These are phyloP conservation scores for Pyrochroa serraticornis DNA, from an alignment of 2,888 invertebrate genomes.

Conservation along the genomic window DNA sequence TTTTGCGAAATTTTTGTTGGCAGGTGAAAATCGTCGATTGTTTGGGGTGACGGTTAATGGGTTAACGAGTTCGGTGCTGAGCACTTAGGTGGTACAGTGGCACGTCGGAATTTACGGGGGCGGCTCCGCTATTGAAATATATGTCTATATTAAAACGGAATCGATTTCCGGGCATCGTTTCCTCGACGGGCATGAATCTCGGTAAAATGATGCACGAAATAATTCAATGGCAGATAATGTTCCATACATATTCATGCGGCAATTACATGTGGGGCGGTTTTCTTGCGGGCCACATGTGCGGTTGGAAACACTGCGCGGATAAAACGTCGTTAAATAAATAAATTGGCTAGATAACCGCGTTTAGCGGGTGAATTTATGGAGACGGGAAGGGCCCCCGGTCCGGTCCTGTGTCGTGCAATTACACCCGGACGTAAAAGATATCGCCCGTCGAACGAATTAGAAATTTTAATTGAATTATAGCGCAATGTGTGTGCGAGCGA, in stretches of 20 bases:
- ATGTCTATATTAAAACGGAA: slow-evolving; percentile 27
- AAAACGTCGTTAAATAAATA: slow-evolving; percentile 50
- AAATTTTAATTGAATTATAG: slow-evolving; percentile 50
- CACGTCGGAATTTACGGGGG: slow-evolving; percentile 18
- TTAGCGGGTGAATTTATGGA: slow-evolving; percentile 49
- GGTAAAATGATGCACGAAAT: slow-evolving; percentile 47
- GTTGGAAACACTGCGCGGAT: slow-evolving; percentile 37
- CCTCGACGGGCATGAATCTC: slow-evolving; percentile 29
- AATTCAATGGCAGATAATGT: slow-evolving; percentile 55
- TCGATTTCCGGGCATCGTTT: slow-evolving; percentile 18
- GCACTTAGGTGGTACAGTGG: slow-evolving; percentile 16
- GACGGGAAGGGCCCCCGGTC: slow-evolving; percentile 33
- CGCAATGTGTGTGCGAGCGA: slow-evolving; percentile 43
- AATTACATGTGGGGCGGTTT: slow-evolving; percentile 45
- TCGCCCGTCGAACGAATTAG: slow-evolving; percentile 50
- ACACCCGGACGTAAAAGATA: slow-evolving; percentile 49
- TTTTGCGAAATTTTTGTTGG: slow-evolving; percentile 1
- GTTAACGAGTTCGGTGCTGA: slow-evolving; percentile 21
- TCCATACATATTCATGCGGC: slow-evolving; percentile 54
- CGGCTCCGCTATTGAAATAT: slow-evolving; percentile 25
- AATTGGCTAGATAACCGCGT: slow-evolving; percentile 48
- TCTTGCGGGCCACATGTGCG: slow-evolving; percentile 39
- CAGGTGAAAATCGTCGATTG: slow-evolving; percentile 14
- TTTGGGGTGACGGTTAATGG: slow-evolving; percentile 20
- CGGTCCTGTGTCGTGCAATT: slow-evolving; percentile 43